Conservation (phyloP, 2,113 vertebrate genomes). For the Dromiciops gliroides region DNA sequence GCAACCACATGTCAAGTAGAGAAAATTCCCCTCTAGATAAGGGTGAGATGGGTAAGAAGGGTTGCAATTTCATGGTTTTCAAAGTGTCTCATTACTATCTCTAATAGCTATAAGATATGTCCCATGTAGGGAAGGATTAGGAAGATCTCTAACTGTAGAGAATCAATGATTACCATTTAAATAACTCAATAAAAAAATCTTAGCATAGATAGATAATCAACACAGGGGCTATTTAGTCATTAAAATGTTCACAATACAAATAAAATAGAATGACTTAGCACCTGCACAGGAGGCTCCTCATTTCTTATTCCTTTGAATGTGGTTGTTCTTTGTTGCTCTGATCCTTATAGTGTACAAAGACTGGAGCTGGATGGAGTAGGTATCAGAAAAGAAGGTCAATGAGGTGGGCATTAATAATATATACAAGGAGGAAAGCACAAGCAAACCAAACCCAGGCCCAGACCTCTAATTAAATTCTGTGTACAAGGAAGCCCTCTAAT, state of each 20-base stretch:
- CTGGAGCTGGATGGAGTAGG: background rate
- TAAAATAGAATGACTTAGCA: background rate
- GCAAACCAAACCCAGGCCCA: slow-evolving; percentile 13
- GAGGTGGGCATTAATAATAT: slow-evolving; percentile 43
- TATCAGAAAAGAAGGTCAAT: slow-evolving; percentile 28
- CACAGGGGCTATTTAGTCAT: background rate
- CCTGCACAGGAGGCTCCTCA: background rate
- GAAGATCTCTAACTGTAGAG: background rate
- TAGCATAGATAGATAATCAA: background rate
- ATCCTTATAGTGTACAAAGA: background rate
- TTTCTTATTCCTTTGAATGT: background rate
- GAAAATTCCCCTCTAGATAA: background rate
- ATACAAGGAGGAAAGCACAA: background rate
- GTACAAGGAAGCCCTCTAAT: slow-evolving; percentile 57
- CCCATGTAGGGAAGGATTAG: background rate
- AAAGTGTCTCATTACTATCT: background rate
- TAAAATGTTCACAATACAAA: background rate
- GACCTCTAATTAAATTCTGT: slow-evolving; percentile 48
- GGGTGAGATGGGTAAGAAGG: background rate
- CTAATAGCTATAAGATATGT: background rate
- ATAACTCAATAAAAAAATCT: background rate
- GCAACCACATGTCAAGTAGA: background rate
- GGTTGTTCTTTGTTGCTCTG: background rate
- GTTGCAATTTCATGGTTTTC: too few relatives aligned
- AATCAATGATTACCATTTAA: background rate